phyloP scores from a whole-genome alignment of 2,797 vertebrate genomes.

The Graptemys geographica region DNA sequence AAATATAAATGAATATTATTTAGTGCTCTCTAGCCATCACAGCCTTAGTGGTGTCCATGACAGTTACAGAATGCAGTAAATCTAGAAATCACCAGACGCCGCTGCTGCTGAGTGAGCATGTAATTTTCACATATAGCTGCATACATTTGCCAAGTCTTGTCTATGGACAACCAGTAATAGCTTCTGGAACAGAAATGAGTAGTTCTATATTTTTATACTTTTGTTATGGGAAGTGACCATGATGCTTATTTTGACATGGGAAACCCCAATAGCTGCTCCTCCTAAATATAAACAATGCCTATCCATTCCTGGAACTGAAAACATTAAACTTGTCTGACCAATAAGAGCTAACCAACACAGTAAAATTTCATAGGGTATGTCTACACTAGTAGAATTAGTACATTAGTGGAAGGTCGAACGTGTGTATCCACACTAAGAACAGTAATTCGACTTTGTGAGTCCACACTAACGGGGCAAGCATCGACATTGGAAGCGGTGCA shows the following conservation, averaged over 20 bases:
- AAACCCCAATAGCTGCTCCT: not conserved
- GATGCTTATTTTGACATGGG: slow-evolving; percentile 17
- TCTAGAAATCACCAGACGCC: not conserved
- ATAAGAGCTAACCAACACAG: not conserved
- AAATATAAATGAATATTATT: not conserved
- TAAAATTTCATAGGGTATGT: not conserved
- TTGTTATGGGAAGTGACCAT: slow-evolving; percentile 32
- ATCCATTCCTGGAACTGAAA: not conserved
- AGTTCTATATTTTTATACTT: not conserved
- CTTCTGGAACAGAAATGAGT: not conserved
- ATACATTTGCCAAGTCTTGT: not conserved
- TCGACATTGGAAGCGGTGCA: no score
- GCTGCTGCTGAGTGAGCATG: not conserved
- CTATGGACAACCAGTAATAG: not conserved
- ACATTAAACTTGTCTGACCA: not conserved
- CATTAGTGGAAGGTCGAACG: no score
- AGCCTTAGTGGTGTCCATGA: no score
- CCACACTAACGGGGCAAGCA: no score
- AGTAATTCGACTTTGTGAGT: no score
- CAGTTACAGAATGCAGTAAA: not conserved
- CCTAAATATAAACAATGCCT: not conserved
- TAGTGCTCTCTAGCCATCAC: accelerated
- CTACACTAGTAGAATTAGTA: no score
- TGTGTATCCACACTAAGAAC: no score
- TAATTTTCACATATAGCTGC: not conserved